These are phyloP conservation scores for Habroteleia sp. DNA, from an alignment of 2,888 invertebrate genomes.

Conservation along the genomic window DNA sequence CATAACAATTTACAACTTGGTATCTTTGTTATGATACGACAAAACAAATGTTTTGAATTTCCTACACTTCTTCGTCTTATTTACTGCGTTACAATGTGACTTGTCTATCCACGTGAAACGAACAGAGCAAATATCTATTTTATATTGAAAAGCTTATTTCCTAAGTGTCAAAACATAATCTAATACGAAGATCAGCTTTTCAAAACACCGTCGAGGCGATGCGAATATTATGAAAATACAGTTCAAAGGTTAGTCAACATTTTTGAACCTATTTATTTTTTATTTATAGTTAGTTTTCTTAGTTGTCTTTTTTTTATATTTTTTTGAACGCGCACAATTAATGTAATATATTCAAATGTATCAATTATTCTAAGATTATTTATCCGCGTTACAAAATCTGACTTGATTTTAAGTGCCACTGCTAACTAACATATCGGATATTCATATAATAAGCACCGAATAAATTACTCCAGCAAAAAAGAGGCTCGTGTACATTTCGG, in stretches of 20 bases:
- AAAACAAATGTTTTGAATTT: constrained; percentile 58
- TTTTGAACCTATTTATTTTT: no score
- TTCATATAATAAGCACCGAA: constrained; percentile 44
- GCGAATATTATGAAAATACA: constrained; percentile 25
- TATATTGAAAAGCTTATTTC: constrained; percentile 62
- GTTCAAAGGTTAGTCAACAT: no score
- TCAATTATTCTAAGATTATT: constrained; percentile 11
- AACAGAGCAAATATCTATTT: constrained; percentile 50
- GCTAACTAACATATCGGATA: no score
- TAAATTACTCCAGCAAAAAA: constrained; percentile 40
- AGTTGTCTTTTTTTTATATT: constrained; percentile 3
- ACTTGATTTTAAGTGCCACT: no score
- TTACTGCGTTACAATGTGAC: constrained; percentile 48
- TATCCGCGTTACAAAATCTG: constrained; percentile 18
- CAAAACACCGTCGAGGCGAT: constrained; percentile 3
- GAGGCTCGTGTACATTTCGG: constrained; percentile 24
- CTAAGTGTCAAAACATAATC: constrained; percentile 58
- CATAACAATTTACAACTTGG: constrained; percentile 54
- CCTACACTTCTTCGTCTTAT: constrained; percentile 58
- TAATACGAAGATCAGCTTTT: constrained; percentile 36
- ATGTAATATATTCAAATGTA: constrained; percentile 29
- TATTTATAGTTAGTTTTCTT: no score
- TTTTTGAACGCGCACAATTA: no score
- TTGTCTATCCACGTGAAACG: constrained; percentile 44
- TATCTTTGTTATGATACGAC: constrained; percentile 47